Conservation (phyloP, 2,113 vertebrate genomes). For the Phyllopteryx taeniolatus region DNA sequence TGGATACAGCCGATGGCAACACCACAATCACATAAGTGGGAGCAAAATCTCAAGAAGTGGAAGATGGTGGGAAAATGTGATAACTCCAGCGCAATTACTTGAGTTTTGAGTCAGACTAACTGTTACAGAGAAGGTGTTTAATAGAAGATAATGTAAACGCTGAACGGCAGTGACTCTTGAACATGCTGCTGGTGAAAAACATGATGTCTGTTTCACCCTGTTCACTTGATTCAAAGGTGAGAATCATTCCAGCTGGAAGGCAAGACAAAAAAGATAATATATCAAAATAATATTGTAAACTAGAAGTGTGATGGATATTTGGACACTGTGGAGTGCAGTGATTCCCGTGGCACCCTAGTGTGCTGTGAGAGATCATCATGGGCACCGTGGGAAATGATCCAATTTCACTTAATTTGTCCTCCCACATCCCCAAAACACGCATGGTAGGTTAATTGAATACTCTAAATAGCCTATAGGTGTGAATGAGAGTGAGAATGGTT, state of each 20-base stretch:
- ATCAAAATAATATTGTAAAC: slow-evolving; percentile 2
- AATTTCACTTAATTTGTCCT: background rate
- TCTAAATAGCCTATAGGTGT: too few relatives aligned
- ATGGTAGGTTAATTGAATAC: too few relatives aligned
- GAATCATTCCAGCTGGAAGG: background rate
- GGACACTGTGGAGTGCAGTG: background rate
- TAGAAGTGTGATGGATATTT: slow-evolving; percentile 3
- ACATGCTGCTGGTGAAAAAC: slow-evolving; percentile 10
- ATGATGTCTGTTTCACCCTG: slow-evolving; percentile 5
- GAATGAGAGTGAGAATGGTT: too few relatives aligned
- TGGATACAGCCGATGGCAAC: slow-evolving; percentile 30
- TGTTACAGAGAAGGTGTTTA: slow-evolving; percentile 24
- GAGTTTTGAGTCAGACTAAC: slow-evolving; percentile 5
- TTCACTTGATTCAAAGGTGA: slow-evolving; percentile 5
- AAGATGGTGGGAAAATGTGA: slow-evolving; percentile 18
- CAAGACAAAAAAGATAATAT: slow-evolving; percentile 2
- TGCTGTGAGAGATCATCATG: background rate
- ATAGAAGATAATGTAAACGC: slow-evolving; percentile 15
- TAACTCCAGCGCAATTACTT: background rate
- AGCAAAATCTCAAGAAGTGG: slow-evolving; percentile 22
- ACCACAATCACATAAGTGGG: slow-evolving; percentile 35
- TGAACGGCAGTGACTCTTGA: slow-evolving; percentile 38
- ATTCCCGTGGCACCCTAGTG: background rate
- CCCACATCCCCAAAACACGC: too few relatives aligned
- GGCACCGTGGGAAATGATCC: background rate